Conservation (phyloP, 2,797 vertebrate species). For the Silurus lanzhouensis region DNA sequence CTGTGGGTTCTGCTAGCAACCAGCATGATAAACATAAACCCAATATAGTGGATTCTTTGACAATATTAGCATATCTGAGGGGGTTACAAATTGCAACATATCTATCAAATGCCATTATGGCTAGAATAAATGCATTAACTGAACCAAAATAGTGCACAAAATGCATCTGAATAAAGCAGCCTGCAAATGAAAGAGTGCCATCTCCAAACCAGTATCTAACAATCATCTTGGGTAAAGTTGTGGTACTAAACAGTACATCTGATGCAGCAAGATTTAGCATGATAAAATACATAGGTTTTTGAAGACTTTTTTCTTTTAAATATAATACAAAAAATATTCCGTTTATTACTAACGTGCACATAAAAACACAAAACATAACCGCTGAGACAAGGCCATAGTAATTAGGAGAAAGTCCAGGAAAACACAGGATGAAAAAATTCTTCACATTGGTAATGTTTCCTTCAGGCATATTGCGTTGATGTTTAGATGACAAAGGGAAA, state of each 20-base stretch:
- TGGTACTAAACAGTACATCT: slow-evolving; percentile 71
- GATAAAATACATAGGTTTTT: slow-evolving; percentile 70
- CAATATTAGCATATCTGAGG: slow-evolving; percentile 65
- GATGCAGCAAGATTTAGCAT: slow-evolving; percentile 65
- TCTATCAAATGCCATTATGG: slow-evolving; percentile 72
- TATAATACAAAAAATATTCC: slow-evolving; percentile 63
- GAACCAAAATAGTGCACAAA: slow-evolving; percentile 70
- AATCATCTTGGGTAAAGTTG: slow-evolving; percentile 73
- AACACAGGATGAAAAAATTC: slow-evolving; percentile 73
- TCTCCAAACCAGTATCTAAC: slow-evolving; percentile 70
- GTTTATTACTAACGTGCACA: slow-evolving; percentile 66
- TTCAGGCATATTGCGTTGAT: slow-evolving; percentile 27
- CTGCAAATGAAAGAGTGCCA: slow-evolving; percentile 64
- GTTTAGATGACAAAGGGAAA: not conserved
- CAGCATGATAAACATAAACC: slow-evolving; percentile 60
- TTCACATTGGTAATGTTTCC: slow-evolving; percentile 60
- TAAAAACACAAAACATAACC: slow-evolving; percentile 65
- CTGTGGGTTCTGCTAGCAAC: not conserved
- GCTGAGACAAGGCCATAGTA: slow-evolving; percentile 58
- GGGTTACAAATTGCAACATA: slow-evolving; percentile 71
- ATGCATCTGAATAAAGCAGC: slow-evolving; percentile 71
- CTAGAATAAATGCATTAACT: slow-evolving; percentile 64
- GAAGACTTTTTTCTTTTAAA: slow-evolving; percentile 60
- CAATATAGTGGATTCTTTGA: slow-evolving; percentile 62
- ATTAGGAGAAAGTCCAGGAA: slow-evolving; percentile 67